Evolutionary conservation across 2,113 vertebrate species (phyloP), one percentile per base, ranked within the genome.

Genomic region (Panthera uncia): DNA sequence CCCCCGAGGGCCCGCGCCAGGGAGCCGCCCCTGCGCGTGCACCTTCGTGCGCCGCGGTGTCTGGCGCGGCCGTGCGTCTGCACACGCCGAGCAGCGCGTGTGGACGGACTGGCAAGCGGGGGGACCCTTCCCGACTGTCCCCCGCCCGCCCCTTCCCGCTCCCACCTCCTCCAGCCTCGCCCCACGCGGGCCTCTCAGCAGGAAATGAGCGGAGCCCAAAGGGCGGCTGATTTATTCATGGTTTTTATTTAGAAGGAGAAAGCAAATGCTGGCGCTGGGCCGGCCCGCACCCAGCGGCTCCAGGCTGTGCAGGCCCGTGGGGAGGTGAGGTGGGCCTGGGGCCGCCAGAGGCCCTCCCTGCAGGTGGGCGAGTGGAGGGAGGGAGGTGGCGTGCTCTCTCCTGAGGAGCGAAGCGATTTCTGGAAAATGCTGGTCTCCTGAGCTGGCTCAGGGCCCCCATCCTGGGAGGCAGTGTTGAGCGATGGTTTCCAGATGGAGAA

Each of bases 401-500:
- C 80, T 14, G n/a, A 93, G 82, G 61, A 80, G 52, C n/a, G 71
- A 36, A 57, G 41, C 9, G 57, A 78, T 98, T 83, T 92, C 89
- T 95, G 95, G 95, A 96, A 97, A 94, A 89, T 13, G 76, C 91
- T 73, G 45, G 79, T 92, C 92, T 74, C 91, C 55, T 18, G 83
- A 29, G 93, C 91, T 91, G 97, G 93, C 95, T 50, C 57, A 0
- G 1, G 73, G 92, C 96, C 95, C 71, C 48, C 9, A 45, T 91
- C 95, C 71, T 80, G 48, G 83, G 78, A 96, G 89, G 90, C 95
- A 65, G 69, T 4, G 31, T 7, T 41, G 89, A 48, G 81, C n/a
- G 74, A 96, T 96, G 89, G 65, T 27, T 97, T 97, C 97, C 96
- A 97, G 95, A 96, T 96, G 86, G 78, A 50, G 45, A 69, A 48